phyloP scores from a whole-genome alignment of 1,140 invertebrate genomes.

The roundworm (Caenorhabditis elegans) region WBcel235 BX284604.4:10728501-10729000 shows the following conservation, averaged over 20 bases:
- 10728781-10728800: constrained; percentile 53
- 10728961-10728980: constrained; percentile 33
- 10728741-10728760: constrained; percentile 57
- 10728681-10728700: not conserved
- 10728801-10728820: constrained; percentile 53
- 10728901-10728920: constrained; percentile 56
- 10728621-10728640: not conserved
- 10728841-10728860: not conserved
- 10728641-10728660: not conserved
- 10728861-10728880: not conserved
- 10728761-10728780: constrained; percentile 58
- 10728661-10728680: not conserved
- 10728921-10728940: constrained; percentile 55
- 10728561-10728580: not conserved
- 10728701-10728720: constrained; percentile 46
- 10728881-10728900: no score
- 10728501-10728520: not conserved
- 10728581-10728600: not conserved
- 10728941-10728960: constrained; percentile 55
- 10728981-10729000: not conserved
- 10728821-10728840: not conserved
- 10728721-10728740: constrained; percentile 54
- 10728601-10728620: not conserved
- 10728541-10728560: not conserved
- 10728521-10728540: not conserved